Percentiles rank a stretch among this genome's conserved stretches.
phyloP scores from a whole-genome alignment of 2,113 vertebrate genomes.

The Misgurnus anguillicaudatus region DNA sequence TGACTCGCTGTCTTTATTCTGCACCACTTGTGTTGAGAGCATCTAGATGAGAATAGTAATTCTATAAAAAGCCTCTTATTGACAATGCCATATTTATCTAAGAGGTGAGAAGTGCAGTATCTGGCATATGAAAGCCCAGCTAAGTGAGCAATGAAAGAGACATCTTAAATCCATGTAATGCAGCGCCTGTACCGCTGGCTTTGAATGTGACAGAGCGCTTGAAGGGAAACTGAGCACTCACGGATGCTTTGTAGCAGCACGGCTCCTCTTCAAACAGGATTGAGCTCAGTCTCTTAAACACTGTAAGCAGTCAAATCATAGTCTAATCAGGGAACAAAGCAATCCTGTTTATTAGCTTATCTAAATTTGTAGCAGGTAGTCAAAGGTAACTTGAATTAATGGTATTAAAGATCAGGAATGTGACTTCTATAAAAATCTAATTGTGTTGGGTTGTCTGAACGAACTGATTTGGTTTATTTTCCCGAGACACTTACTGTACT shows the following conservation, averaged over 20 bases:
- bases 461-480: no score
- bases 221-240: conserved; percentile 61
- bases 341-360: conserved; percentile 10
- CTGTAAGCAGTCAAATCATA: conserved; percentile 35
- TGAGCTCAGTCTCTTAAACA: conserved; percentile 46
- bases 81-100: conserved; percentile 37
- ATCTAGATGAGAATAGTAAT: conserved; percentile 35
- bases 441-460: no score
- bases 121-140: conserved; percentile 43
- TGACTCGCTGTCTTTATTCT: background rate
- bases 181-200: conserved; percentile 73
- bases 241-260: conserved; percentile 68
- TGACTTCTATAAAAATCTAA: background rate
- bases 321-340: conserved; percentile 43
- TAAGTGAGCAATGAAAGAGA: conserved; percentile 47
- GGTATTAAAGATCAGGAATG: background rate
- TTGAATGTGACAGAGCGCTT: conserved; percentile 65
- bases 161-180: conserved; percentile 65
- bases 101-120: conserved; percentile 39
- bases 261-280: conserved; percentile 68
- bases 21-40: conserved; percentile 16
- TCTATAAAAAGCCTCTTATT: conserved; percentile 45
- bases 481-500: no score
- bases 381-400: background rate
- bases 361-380: background rate